A percentile compares a stretch with the other conserved stretches of the same genome.
These are phyloP conservation scores for Orthosia incerta DNA, from an alignment of 2,888 invertebrate genomes.

Conservation along the genomic window DNA sequence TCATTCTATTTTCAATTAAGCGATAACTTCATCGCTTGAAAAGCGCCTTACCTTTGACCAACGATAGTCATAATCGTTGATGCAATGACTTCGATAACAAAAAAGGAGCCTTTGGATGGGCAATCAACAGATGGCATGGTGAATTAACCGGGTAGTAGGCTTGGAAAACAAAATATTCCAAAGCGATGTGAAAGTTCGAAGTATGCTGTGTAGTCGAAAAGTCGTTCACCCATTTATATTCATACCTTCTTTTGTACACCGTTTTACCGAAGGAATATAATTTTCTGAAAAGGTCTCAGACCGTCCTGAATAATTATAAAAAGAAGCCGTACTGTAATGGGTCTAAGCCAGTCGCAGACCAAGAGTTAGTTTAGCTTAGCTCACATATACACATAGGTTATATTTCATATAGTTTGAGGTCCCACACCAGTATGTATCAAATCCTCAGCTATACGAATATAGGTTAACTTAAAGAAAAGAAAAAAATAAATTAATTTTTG, in stretches of 20 bases:
- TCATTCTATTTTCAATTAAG: slow-evolving; percentile 22
- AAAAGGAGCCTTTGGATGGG: background rate
- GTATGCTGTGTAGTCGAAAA: background rate
- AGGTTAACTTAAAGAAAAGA: too few relatives aligned
- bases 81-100: slow-evolving; percentile 6
- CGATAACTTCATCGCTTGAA: slow-evolving; percentile 15
- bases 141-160: background rate
- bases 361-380: too few relatives aligned
- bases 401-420: too few relatives aligned
- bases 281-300: background rate
- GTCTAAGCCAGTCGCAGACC: too few relatives aligned
- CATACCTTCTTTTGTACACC: too few relatives aligned
- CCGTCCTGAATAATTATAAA: too few relatives aligned
- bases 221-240: background rate
- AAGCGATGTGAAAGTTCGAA: background rate
- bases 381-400: too few relatives aligned
- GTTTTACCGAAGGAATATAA: background rate
- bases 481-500: too few relatives aligned
- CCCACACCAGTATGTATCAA: too few relatives aligned
- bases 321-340: too few relatives aligned
- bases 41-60: slow-evolving; percentile 31
- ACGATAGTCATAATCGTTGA: background rate
- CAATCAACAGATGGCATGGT: slow-evolving; percentile 22
- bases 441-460: too few relatives aligned
- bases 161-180: background rate